Evolutionary conservation across 1,140 invertebrate genomes (phyloP).

Genomic region (Protaetia brevitarsis): DNA sequence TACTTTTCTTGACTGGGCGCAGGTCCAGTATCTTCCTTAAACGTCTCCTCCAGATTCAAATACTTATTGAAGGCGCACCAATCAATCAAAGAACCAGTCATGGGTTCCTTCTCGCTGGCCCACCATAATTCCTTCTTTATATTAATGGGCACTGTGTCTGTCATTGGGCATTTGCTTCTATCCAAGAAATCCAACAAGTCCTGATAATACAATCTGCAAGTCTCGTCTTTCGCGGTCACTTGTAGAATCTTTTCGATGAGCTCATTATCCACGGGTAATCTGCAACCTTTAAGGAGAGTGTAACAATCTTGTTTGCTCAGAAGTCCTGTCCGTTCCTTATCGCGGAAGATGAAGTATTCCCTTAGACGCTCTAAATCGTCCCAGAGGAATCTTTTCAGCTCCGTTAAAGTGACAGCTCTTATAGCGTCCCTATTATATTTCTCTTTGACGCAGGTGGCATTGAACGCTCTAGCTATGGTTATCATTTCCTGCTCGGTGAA

Average conservation of each 20-base stretch:
- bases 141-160: slow-evolving; percentile 53
- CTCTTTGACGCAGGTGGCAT: slow-evolving; percentile 47
- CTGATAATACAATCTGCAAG: slow-evolving; percentile 58
- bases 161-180: slow-evolving; percentile 54
- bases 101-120: slow-evolving; percentile 49
- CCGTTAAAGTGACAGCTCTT: slow-evolving; percentile 62
- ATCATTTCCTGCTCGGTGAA: slow-evolving; percentile 77
- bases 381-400: slow-evolving; percentile 66
- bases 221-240: slow-evolving; percentile 61
- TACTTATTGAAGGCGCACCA: slow-evolving; percentile 54
- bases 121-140: slow-evolving; percentile 53
- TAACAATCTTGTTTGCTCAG: slow-evolving; percentile 57
- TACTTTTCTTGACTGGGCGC: too few relatives aligned
- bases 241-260: slow-evolving; percentile 66
- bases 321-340: slow-evolving; percentile 56
- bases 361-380: slow-evolving; percentile 62
- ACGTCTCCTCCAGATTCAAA: slow-evolving; percentile 51
- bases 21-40: slow-evolving; percentile 41
- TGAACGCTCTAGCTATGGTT: slow-evolving; percentile 66
- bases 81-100: slow-evolving; percentile 49
- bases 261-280: slow-evolving; percentile 63
- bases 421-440: slow-evolving; percentile 39
- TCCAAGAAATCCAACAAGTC: slow-evolving; percentile 61
- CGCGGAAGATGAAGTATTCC: slow-evolving; percentile 63
- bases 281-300: slow-evolving; percentile 60